Evolutionary conservation across 2,888 invertebrate genomes (phyloP).

Genomic region (Drosophila algonquin): DNA sequence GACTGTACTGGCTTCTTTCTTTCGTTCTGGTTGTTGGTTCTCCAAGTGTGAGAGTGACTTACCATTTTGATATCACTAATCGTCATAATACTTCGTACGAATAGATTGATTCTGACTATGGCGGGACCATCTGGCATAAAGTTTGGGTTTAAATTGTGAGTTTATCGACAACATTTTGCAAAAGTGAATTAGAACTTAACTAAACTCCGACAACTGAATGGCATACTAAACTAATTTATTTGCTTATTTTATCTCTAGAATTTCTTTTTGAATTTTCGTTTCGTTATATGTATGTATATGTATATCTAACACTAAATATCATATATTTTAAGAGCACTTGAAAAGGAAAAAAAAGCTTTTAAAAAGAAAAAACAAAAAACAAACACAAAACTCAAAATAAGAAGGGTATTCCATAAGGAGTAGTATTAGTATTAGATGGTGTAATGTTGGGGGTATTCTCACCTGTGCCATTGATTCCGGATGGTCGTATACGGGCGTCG

Average conservation of each 20-base stretch:
- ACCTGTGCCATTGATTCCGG: constrained; percentile 97
- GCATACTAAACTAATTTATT: constrained; percentile 28
- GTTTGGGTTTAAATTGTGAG: constrained; percentile 78
- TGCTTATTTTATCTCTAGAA: constrained; percentile 29
- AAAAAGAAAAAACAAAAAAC: not conserved
- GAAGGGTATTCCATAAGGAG: not conserved
- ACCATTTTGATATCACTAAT: constrained; percentile 99
- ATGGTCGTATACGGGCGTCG: constrained; percentile 96
- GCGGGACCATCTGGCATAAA: constrained; percentile 94
- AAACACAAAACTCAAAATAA: not conserved
- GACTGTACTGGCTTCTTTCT: constrained; percentile 15
- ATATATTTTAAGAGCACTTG: not conserved
- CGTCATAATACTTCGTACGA: constrained; percentile 98
- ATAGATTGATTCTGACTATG: constrained; percentile 98
- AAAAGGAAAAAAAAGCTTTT: not conserved
- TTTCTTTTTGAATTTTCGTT: not conserved
- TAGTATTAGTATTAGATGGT: not conserved
- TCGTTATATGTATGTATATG: not conserved
- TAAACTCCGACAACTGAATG: constrained; percentile 33
- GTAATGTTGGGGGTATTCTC: constrained; percentile 77
- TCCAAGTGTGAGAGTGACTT: constrained; percentile 86
- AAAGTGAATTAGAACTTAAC: constrained; percentile 54
- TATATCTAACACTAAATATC: not conserved
- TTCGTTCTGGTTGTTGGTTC: constrained; percentile 5
- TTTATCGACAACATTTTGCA: constrained; percentile 39